Base-by-base conservation (phyloP, 2,888 invertebrate species). In the Drosophila incognita region DNA sequence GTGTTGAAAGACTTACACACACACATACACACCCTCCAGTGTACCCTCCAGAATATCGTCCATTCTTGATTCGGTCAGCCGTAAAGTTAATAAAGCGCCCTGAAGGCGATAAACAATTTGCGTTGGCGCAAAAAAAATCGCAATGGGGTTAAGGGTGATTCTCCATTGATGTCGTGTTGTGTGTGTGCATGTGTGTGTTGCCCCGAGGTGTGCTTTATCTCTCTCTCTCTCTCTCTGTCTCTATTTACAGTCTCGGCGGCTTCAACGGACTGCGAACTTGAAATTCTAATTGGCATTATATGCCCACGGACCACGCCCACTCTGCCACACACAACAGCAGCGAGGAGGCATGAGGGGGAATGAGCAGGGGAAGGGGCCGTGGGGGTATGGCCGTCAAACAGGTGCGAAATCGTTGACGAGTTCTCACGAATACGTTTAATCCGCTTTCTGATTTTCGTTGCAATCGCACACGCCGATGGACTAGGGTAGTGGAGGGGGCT, bases 361-460 rank as follows among this genome's bases (percentile, higher is more conserved):
- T 7, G 48, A 5, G 24, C 21, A 4, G 36, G 11, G 8, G 13
- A n/a, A 2, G 24, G 1, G 11, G 29, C 5, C 0, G 15, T 13
- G 13, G 46, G 42, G 31, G 29, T 36, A 35, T 38, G 38, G 21
- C 49, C 38, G 71, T 66, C 69, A 77, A 75, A 83, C 91, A 92
- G 92, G 92, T 92, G 92, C 90, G 87, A 85, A 87, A 89, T 88
- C 89, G 91, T 87, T 89, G 86, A 80, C 83, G 88, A 90, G 89
- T 92, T 92, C 92, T 90, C 92, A 92, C 92, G 92, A 87, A 83
- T 87, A 90, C 82, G 86, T 91, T 92, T 92, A 91, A 91, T 92
- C 90, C 92, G 90, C 90, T 87, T 92, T 86, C 82, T 81, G 91
- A 87, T 87, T 89, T 87, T 83, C 71, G 79, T 65, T 85, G 87